These are phyloP conservation scores for Catocala sponsa DNA, from an alignment of 2,888 invertebrate species.

Conservation along the genomic window DNA sequence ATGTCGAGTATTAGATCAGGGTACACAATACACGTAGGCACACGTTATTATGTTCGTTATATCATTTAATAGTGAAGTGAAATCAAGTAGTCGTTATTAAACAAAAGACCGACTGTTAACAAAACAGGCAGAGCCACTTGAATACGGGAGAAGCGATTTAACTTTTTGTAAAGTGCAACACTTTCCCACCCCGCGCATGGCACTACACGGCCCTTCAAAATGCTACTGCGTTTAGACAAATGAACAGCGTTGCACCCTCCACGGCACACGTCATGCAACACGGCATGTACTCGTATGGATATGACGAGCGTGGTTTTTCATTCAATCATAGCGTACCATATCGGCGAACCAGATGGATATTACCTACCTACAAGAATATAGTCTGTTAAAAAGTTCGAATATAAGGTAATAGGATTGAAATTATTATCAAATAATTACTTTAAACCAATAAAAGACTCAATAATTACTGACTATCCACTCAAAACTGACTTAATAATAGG, in stretches of 20 bases:
- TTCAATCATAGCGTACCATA: not conserved
- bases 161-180: constrained; percentile 87
- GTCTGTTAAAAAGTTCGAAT: too few species aligned
- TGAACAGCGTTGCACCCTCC: constrained; percentile 83
- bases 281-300: constrained; percentile 43
- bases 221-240: constrained; percentile 85
- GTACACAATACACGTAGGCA: constrained; percentile 4
- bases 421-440: too few species aligned
- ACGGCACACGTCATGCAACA: constrained; percentile 72
- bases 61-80: constrained; percentile 44
- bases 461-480: too few species aligned
- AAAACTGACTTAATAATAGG: too few species aligned
- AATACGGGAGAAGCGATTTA: constrained; percentile 75
- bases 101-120: constrained; percentile 69
- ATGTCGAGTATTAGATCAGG: not conserved
- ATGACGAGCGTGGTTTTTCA: constrained; percentile 24
- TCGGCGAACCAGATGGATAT: too few species aligned
- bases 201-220: constrained; percentile 72
- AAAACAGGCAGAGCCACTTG: constrained; percentile 62
- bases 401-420: too few species aligned
- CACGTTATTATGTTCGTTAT: constrained; percentile 19
- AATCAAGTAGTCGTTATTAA: constrained; percentile 61
- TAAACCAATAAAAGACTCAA: too few species aligned
- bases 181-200: constrained; percentile 79
- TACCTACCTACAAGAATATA: too few species aligned